Conservation (phyloP, 1,140 invertebrate genomes). For the Varroa destructor region DNA sequence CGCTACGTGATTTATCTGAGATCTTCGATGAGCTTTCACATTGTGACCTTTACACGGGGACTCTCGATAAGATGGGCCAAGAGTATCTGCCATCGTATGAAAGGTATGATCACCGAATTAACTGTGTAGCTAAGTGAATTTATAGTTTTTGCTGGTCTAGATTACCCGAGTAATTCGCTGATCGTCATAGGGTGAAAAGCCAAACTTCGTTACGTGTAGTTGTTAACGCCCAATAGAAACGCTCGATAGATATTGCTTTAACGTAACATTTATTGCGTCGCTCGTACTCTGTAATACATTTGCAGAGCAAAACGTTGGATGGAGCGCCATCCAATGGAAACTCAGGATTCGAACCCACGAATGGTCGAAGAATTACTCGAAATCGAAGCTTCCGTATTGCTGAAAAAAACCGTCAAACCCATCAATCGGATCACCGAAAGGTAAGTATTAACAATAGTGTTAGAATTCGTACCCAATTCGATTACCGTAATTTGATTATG, state of each 20-base stretch:
- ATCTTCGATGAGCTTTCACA: constrained; percentile 15
- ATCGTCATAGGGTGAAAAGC: background rate
- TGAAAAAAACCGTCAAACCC: background rate
- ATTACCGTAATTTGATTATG: background rate
- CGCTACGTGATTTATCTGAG: background rate
- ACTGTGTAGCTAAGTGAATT: background rate
- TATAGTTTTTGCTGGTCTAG: background rate
- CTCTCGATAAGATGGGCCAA: background rate
- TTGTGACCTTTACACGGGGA: constrained; percentile 3
- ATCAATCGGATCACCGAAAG: constrained; percentile 5
- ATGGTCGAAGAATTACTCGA: constrained; percentile 9
- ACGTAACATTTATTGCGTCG: background rate
- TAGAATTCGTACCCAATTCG: too few relatives aligned
- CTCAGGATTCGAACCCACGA: background rate
- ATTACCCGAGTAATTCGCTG: background rate
- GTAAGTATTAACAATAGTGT: background rate
- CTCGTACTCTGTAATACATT: background rate
- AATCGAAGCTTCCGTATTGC: background rate
- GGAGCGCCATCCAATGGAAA: background rate
- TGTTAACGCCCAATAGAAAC: background rate
- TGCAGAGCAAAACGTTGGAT: constrained; percentile 21
- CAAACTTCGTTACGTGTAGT: background rate
- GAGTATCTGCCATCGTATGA: constrained; percentile 22
- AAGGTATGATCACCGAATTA: constrained; percentile 1
- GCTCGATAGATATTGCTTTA: background rate